Percentiles rank a stretch among this genome's conserved stretches.
Conservation (phyloP, 2,113 vertebrate species). For the Uropsilus gracilis region DNA sequence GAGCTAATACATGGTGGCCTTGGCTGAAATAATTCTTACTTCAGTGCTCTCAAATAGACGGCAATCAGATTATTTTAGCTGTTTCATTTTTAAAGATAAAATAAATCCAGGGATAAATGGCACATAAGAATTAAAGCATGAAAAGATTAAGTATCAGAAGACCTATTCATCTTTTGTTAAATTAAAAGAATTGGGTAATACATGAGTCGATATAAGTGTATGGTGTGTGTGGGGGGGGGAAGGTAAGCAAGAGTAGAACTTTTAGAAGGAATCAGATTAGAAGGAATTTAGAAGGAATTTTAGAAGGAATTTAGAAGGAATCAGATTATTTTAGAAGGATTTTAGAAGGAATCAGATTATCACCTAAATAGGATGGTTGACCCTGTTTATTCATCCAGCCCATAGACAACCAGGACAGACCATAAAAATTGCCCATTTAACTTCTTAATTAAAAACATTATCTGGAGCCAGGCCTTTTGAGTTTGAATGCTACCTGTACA, state of each 20-base stretch:
- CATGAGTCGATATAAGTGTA: accelerated
- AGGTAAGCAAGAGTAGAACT: background rate
- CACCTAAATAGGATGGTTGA: background rate
- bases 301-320: slow-evolving; percentile 5
- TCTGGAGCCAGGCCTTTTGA: background rate
- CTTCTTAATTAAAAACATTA: background rate
- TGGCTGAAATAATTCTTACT: background rate
- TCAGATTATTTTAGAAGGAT: background rate
- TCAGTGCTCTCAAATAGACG: background rate
- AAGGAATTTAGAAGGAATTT: too few relatives aligned
- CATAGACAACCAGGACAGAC: background rate
- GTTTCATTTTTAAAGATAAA: background rate
- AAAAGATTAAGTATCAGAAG: background rate
- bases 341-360: background rate
- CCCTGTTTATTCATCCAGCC: background rate
- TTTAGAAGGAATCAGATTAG: background rate
- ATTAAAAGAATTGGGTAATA: background rate
- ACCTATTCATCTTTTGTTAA: background rate
- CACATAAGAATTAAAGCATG: background rate
- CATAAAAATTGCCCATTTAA: background rate
- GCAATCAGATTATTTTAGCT: background rate
- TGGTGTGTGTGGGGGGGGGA: background rate
- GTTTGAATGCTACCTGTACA: background rate
- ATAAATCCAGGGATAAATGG: background rate
- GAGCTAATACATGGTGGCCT: slow-evolving; percentile 14